These are phyloP conservation scores for Cataglyphis altisquamis DNA, from an alignment of 2,888 invertebrate species.

Conservation along the genomic window DNA sequence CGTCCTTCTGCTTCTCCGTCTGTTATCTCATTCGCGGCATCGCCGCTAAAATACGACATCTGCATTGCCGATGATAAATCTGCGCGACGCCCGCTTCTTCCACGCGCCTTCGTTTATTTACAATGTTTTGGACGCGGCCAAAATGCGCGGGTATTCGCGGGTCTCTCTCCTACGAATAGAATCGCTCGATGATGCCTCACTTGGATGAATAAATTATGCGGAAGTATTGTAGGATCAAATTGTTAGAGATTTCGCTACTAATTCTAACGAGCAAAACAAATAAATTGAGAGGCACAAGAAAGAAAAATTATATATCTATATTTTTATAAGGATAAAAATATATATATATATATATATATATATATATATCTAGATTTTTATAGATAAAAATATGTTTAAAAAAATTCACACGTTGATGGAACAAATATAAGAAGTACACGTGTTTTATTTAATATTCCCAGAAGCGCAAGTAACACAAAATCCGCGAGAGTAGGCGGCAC, in stretches of 20 bases:
- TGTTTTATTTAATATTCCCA: constrained; percentile 32
- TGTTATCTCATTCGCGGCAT: constrained; percentile 26
- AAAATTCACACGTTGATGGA: constrained; percentile 1
- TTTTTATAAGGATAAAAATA: background rate
- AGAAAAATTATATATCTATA: background rate
- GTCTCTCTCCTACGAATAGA: background rate
- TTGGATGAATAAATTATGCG: constrained; percentile 14
- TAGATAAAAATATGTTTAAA: background rate
- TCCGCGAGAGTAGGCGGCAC: constrained; percentile 19
- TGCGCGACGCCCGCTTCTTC: background rate
- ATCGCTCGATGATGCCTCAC: background rate
- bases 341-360: background rate
- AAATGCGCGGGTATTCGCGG: background rate
- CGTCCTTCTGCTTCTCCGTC: background rate
- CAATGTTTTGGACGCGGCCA: background rate
- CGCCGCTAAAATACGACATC: constrained; percentile 56
- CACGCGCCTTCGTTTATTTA: constrained; percentile 15
- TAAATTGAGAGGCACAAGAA: background rate
- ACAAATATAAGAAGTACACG: background rate
- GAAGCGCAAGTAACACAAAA: constrained; percentile 16
- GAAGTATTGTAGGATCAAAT: background rate
- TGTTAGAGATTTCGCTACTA: background rate
- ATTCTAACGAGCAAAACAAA: background rate
- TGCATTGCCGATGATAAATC: constrained; percentile 60
- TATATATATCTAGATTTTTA: background rate